phyloP scores from a whole-genome alignment of 2,888 invertebrate genomes.

The Pyrrhosoma nymphula region DNA sequence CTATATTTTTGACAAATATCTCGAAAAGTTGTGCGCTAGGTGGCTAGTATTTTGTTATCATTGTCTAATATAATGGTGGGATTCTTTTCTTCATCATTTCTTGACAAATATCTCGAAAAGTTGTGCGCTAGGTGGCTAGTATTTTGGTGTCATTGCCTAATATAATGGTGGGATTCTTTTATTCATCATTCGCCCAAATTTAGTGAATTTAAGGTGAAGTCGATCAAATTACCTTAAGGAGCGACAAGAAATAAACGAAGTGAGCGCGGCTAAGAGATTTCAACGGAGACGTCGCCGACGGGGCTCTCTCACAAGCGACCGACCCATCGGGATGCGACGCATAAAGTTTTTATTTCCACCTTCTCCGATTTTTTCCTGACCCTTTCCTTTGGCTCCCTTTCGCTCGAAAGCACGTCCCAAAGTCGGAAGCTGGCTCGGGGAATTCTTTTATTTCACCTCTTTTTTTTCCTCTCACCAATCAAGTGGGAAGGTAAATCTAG shows the following conservation, averaged over 20 bases:
- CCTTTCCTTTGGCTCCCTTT: neutral
- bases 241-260: neutral
- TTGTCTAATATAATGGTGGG: no score
- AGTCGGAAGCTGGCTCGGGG: constrained; percentile 34
- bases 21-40: no score
- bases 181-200: no score
- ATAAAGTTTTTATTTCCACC: neutral
- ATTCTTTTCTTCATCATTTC: no score
- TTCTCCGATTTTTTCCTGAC: neutral
- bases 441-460: neutral
- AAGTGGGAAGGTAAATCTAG: neutral
- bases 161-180: no score
- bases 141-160: no score
- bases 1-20: no score
- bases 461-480: neutral
- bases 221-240: neutral
- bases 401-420: neutral
- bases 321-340: neutral
- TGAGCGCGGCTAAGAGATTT: neutral
- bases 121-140: no score
- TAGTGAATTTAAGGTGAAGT: no score
- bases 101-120: no score
- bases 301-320: neutral
- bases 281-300: neutral
- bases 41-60: no score